A percentile compares a stretch with the other conserved stretches of the same genome.
phyloP scores from a whole-genome alignment of 2,797 vertebrate genomes.

The Buphagus erythrorhynchus region DNA sequence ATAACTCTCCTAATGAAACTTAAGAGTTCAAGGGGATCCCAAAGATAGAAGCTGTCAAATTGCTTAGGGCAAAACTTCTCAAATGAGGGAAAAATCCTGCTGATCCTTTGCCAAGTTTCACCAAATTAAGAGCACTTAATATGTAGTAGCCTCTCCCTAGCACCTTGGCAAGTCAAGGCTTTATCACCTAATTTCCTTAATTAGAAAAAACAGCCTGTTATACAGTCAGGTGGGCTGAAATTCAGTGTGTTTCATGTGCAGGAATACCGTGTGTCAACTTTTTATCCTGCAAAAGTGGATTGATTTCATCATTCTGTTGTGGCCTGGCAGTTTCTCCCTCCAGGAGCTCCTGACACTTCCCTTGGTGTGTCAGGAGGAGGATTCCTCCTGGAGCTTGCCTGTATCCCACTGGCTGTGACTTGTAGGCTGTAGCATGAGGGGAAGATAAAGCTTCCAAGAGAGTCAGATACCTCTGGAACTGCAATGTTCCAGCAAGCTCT shows the following conservation, averaged over 20 bases:
- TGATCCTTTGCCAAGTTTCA: neutral
- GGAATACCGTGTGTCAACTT: neutral
- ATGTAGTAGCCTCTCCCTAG: neutral
- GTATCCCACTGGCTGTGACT: neutral
- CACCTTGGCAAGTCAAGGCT: neutral
- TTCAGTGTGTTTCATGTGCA: neutral
- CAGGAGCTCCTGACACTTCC: neutral
- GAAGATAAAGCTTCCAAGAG: neutral
- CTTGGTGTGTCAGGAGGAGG: neutral
- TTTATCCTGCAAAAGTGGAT: neutral
- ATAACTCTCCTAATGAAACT: constrained; percentile 36
- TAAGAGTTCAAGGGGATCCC: constrained; percentile 25
- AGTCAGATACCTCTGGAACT: neutral
- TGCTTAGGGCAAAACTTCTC: neutral
- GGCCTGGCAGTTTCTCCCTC: neutral
- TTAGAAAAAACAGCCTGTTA: neutral
- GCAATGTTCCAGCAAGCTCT: neutral
- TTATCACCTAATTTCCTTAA: neutral
- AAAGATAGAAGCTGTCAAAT: constrained; percentile 35
- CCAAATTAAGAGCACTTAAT: neutral
- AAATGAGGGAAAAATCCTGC: neutral
- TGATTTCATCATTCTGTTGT: neutral
- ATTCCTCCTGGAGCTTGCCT: neutral
- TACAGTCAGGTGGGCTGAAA: neutral
- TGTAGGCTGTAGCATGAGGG: neutral